Conservation (phyloP, 2,888 invertebrate species). For the Odontothrips loti region DNA sequence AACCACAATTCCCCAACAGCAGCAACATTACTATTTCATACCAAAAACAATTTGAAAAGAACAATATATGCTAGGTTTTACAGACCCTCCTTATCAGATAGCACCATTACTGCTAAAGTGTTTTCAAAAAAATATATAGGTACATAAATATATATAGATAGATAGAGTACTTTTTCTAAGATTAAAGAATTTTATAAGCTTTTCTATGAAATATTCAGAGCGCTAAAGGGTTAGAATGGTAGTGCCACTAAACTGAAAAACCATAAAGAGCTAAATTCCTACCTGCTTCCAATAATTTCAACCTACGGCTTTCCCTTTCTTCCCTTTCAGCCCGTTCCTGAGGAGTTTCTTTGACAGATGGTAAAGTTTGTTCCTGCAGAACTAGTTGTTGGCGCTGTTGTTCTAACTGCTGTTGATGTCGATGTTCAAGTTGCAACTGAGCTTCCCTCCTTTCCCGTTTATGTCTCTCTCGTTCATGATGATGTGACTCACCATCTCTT, state of each 20-base stretch:
- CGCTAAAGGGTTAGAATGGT: too few relatives aligned
- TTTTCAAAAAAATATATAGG: neutral
- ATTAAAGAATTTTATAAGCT: too few relatives aligned
- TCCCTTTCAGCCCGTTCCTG: constrained; percentile 49
- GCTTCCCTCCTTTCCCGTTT: constrained; percentile 43
- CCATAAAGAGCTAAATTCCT: constrained; percentile 38
- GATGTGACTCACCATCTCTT: constrained; percentile 42
- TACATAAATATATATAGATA: too few relatives aligned
- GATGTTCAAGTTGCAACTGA: constrained; percentile 31
- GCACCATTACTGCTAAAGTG: neutral
- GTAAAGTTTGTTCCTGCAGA: constrained; percentile 50
- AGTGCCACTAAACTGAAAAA: neutral
- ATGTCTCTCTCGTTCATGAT: constrained; percentile 46
- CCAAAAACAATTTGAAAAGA: neutral
- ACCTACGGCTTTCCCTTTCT: constrained; percentile 54
- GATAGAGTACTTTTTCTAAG: too few relatives aligned
- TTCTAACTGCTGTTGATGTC: constrained; percentile 27
- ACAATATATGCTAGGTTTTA: neutral
- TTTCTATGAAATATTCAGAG: too few relatives aligned
- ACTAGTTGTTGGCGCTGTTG: constrained; percentile 45
- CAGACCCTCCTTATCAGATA: too few relatives aligned
- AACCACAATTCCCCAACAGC: too few relatives aligned
- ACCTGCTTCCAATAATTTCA: constrained; percentile 65
- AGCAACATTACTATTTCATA: constrained; percentile 32
- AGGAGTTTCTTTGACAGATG: constrained; percentile 43